Conservation (phyloP, 2,888 invertebrate genomes). For the Euproctis similis region DNA sequence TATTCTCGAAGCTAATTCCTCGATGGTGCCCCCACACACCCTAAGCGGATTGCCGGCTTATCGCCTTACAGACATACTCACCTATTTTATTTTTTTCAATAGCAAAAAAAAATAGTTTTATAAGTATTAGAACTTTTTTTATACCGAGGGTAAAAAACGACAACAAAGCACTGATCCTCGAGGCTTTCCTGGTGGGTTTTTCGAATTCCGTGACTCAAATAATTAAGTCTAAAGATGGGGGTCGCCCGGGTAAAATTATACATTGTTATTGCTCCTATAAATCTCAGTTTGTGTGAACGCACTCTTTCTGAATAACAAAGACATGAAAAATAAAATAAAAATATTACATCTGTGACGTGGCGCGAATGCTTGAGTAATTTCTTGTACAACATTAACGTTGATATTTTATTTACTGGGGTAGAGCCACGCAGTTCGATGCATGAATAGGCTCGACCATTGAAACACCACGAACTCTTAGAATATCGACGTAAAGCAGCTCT, state of each 20-base stretch:
- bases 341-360: slow-evolving; percentile 24
- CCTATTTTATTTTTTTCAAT: slow-evolving; percentile 63
- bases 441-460: too few relatives aligned
- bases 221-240: slow-evolving; percentile 65
- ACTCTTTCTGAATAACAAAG: slow-evolving; percentile 54
- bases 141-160: slow-evolving; percentile 45
- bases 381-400: too few relatives aligned
- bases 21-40: slow-evolving; percentile 44
- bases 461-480: too few relatives aligned
- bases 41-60: slow-evolving; percentile 72
- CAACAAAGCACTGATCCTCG: slow-evolving; percentile 62
- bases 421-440: too few relatives aligned
- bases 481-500: too few relatives aligned
- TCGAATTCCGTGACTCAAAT: slow-evolving; percentile 73
- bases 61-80: slow-evolving; percentile 56
- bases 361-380: slow-evolving; percentile 10
- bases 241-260: slow-evolving; percentile 64
- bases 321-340: slow-evolving; percentile 35
- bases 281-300: slow-evolving; percentile 63
- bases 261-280: slow-evolving; percentile 70
- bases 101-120: slow-evolving; percentile 54
- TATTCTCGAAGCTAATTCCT: slow-evolving; percentile 61
- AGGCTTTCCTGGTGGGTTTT: slow-evolving; percentile 61
- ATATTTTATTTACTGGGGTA: too few relatives aligned
- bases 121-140: slow-evolving; percentile 45